Evolutionary conservation across 2,888 invertebrate genomes (phyloP).

Genomic region (Vandiemenella viatica): DNA sequence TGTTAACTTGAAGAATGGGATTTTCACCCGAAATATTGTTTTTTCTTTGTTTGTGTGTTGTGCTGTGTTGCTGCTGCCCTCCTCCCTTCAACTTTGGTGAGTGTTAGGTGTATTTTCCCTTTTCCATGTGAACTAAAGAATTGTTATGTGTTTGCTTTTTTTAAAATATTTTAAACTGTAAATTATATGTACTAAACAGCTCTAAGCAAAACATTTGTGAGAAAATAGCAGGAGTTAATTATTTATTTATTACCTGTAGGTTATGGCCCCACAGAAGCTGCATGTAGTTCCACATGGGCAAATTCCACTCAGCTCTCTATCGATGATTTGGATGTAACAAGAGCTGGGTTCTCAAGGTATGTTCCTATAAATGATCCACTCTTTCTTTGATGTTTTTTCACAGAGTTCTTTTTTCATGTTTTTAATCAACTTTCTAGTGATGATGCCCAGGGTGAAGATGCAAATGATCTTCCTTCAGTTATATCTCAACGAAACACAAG

Average conservation of each 20-base stretch:
- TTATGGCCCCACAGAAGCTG: constrained; percentile 12
- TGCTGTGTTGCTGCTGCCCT: too few relatives aligned
- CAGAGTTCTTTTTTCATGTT: not conserved
- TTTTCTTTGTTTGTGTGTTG: too few relatives aligned
- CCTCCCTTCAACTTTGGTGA: too few relatives aligned
- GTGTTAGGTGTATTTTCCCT: too few relatives aligned
- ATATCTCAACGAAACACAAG: constrained; percentile 3
- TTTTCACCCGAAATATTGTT: too few relatives aligned
- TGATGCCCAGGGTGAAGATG: constrained; percentile 12
- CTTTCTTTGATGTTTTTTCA: not conserved
- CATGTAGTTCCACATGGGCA: constrained; percentile 15
- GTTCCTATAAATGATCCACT: not conserved
- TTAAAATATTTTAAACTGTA: too few relatives aligned
- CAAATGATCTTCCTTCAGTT: not conserved
- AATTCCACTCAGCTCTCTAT: constrained; percentile 10
- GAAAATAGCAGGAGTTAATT: too few relatives aligned
- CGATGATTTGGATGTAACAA: constrained; percentile 13
- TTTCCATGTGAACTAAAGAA: too few relatives aligned
- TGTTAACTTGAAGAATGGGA: too few relatives aligned
- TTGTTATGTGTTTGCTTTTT: too few relatives aligned
- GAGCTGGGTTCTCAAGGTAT: constrained; percentile 12
- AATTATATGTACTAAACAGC: too few relatives aligned
- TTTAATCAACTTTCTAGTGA: constrained; percentile 6
- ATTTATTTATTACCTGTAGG: not conserved
- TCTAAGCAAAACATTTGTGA: too few relatives aligned